Conservation (phyloP, 2,797 vertebrate genomes). For the Phoeniculus purpureus region DNA sequence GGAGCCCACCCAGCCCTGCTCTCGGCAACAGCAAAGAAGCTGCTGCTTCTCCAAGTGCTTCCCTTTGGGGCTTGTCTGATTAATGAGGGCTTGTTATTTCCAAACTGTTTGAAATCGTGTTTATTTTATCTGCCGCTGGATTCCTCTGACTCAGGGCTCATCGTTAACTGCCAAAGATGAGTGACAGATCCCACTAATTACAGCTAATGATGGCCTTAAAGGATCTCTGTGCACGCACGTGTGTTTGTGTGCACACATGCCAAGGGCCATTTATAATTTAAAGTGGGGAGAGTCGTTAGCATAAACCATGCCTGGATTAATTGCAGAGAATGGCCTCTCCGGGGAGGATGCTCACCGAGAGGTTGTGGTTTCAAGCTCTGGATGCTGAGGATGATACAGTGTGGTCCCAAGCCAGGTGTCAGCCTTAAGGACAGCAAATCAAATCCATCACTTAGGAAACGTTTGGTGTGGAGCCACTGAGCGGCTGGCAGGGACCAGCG, state of each 20-base stretch:
- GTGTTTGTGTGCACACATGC: slow-evolving; percentile 64
- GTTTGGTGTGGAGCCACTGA: accelerated
- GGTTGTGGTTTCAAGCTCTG: neutral
- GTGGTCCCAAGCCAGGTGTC: neutral
- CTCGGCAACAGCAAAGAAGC: neutral
- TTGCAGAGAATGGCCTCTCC: slow-evolving; percentile 18
- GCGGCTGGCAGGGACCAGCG: neutral
- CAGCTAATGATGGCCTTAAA: slow-evolving; percentile 75
- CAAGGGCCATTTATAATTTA: slow-evolving; percentile 73
- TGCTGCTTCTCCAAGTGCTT: neutral
- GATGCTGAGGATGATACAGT: neutral
- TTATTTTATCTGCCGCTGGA: slow-evolving; percentile 62
- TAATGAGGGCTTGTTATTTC: slow-evolving; percentile 67
- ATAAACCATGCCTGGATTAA: slow-evolving; percentile 50
- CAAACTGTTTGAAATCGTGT: slow-evolving; percentile 68
- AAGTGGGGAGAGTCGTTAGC: slow-evolving; percentile 61
- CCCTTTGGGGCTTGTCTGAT: slow-evolving; percentile 52
- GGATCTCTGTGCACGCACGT: slow-evolving; percentile 31
- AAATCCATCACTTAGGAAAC: neutral
- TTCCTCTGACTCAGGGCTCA: slow-evolving; percentile 71
- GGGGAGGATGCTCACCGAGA: slow-evolving; percentile 9
- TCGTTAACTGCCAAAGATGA: slow-evolving; percentile 70
- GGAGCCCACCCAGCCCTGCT: neutral
- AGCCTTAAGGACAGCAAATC: neutral
- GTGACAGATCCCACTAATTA: slow-evolving; percentile 74